Evolutionary conservation across 2,113 vertebrate genomes (phyloP), one percentile per base, ranked within the genome.

Genomic region (Scartelaos histophorus): DNA sequence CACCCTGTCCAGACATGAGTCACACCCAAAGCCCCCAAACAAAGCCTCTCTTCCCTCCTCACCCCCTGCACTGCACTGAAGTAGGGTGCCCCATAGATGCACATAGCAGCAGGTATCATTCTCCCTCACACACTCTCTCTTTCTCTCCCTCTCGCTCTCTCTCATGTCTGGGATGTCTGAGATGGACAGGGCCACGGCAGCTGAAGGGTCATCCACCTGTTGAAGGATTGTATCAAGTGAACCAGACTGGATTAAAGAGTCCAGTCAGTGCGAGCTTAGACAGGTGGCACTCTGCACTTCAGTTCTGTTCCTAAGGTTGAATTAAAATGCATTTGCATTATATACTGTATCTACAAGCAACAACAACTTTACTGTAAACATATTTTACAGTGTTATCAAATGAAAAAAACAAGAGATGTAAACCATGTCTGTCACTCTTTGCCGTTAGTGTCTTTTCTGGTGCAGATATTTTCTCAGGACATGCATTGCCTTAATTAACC

Each of bases 1-100:
- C 89, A 38, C 69, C n/a, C 17, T 74, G 56, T 85, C 78, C 75
- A 87, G 88, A 88, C 88, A 74, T 74, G 75, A 85, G 70, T 86
- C 85, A 79, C 83, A 76, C 80, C 83, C 78, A 60, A 74, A 25
- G 22, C 24, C 38, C 71, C 19, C 21, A 34, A 64, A 43, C 76
- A 68, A 51, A 24, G 0, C 64, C 65, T 61, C 4, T 0, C 80
- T 73, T 53, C n/a, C 67, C 53, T 22, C 54, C 73, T 56, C 9
- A 73, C 24, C 61, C 68, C 66, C 64, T 66, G 73, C 56, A 76
- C 49, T 43, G 38, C 38, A 43, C 38, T 73, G 57, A 66, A 85
- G 72, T 17, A 13, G 19, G 64, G 70, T 53, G 9, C 74, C 64
- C 68, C 68, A 60, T 66, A 66, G 53, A 69, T 61, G 61, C 69